Conservation (phyloP, 2,888 invertebrate species). For the Rhagophthalmus giganteus region DNA sequence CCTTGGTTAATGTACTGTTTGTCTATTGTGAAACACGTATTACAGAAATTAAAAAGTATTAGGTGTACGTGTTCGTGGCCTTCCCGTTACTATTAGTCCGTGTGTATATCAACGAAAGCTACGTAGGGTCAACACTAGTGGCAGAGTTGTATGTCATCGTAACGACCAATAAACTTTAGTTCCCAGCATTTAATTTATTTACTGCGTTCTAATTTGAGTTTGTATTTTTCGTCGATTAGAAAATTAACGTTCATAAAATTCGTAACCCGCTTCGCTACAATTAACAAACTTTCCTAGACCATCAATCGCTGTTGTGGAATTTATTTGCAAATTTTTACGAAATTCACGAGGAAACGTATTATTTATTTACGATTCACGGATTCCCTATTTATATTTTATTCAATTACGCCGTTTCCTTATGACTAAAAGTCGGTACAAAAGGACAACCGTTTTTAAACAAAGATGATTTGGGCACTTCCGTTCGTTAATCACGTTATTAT, state of each 20-base stretch:
- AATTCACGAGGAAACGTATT: constrained; percentile 13
- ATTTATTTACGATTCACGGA: constrained; percentile 14
- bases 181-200: constrained; percentile 18
- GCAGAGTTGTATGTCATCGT: constrained; percentile 21
- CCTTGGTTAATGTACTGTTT: constrained; percentile 6
- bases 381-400: neutral
- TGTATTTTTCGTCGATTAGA: constrained; percentile 12
- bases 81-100: constrained; percentile 23
- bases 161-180: constrained; percentile 20
- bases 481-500: too few relatives aligned
- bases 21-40: constrained; percentile 9
- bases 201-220: constrained; percentile 15
- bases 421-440: neutral
- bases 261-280: constrained; percentile 9
- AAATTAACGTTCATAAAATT: constrained; percentile 4
- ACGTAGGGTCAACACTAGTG: constrained; percentile 28
- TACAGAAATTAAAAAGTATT: constrained; percentile 14
- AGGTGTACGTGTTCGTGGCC: constrained; percentile 23
- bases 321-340: constrained; percentile 7
- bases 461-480: constrained; percentile 1
- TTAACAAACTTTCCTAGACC: constrained; percentile 10
- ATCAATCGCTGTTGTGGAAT: constrained; percentile 4
- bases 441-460: neutral
- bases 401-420: neutral
- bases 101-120: constrained; percentile 23